Base-by-base conservation (phyloP, 2,797 vertebrate genomes). In the Danio aesculapii region DNA sequence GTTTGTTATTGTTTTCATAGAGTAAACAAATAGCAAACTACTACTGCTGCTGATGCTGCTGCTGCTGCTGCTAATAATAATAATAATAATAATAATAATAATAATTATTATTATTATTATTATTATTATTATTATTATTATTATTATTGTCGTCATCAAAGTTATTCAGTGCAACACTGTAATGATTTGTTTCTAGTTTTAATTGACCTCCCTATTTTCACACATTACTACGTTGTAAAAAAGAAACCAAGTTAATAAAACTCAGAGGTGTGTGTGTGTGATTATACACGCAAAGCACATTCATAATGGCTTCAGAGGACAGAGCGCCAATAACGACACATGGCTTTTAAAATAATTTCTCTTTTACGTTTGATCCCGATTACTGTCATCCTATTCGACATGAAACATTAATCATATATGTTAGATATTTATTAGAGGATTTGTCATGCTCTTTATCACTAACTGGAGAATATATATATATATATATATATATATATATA, bases 171-270 rank as follows among this genome's bases (percentile, higher is more conserved):
- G 53, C 8, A 77, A 67, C 41, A 17, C 14, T 58, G 53, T 58
- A 30, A 43, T 58, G 19, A 83, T 82, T 87, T 87, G 79, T 74
- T 53, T 81, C 72, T 71, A 53, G 21, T 73, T 66, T 66, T 86
- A 84, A 87, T 82, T 85, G 83, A 85, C 62, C 68, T 61, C 79
- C 78, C 83, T 70, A 59, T 80, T 85, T 83, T 86, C 84, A 81
- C 85, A 88, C 85, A 88, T 88, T 87, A 87, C 59, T 84, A 81
- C 84, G 63, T 83, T 83, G 84, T 88, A 87, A 88, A 88, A 88
- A 58, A 67, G 66, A 77, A 83, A 57, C 77, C 68, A 82, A 70
- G 79, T 80, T 85, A 67, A 81, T 73, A 79, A 84, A 86, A 77
- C 46, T 47, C 50, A 63, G 77, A 82, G 71, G 74, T 80, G 81